phyloP scores from a whole-genome alignment of 1,140 invertebrate species.

The Atta cephalotes region DNA sequence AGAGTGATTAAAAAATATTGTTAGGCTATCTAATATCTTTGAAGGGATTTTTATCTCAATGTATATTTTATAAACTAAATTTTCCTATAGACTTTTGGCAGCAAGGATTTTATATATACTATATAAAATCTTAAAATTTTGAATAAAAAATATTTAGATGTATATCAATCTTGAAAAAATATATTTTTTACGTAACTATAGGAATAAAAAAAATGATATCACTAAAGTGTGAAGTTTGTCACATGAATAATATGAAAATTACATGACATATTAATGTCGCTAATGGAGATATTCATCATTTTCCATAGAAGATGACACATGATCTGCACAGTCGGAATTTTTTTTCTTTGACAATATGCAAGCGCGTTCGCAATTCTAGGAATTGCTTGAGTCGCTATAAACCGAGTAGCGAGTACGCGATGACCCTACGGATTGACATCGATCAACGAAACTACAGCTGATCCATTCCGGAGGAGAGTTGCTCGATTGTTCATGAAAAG shows the following conservation, averaged over 20 bases:
- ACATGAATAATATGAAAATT: background rate
- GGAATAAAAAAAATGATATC: background rate
- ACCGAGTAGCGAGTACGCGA: slow-evolving; percentile 45
- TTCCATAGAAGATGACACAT: slow-evolving; percentile 1
- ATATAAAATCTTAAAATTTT: background rate
- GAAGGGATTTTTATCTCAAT: background rate
- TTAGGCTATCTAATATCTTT: background rate
- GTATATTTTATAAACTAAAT: background rate
- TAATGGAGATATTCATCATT: slow-evolving; percentile 6
- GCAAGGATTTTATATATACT: background rate
- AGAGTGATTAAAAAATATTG: slow-evolving; percentile 9
- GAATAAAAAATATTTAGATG: background rate
- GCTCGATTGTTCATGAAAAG: slow-evolving; percentile 43
- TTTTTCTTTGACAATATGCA: background rate
- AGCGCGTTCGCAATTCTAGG: slow-evolving; percentile 36
- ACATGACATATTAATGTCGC: background rate
- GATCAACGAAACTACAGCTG: slow-evolving; percentile 76
- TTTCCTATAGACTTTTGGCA: background rate
- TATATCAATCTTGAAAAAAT: background rate
- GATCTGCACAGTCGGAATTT: background rate
- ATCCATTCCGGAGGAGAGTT: slow-evolving; percentile 52
- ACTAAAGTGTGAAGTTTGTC: background rate
- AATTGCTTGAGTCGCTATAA: slow-evolving; percentile 15
- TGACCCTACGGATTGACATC: slow-evolving; percentile 76
- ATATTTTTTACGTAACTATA: background rate